Percentiles rank a stretch among this genome's conserved stretches.
phyloP scores from a whole-genome alignment of 1,140 invertebrate species.

The Drosophila biarmipes region DNA sequence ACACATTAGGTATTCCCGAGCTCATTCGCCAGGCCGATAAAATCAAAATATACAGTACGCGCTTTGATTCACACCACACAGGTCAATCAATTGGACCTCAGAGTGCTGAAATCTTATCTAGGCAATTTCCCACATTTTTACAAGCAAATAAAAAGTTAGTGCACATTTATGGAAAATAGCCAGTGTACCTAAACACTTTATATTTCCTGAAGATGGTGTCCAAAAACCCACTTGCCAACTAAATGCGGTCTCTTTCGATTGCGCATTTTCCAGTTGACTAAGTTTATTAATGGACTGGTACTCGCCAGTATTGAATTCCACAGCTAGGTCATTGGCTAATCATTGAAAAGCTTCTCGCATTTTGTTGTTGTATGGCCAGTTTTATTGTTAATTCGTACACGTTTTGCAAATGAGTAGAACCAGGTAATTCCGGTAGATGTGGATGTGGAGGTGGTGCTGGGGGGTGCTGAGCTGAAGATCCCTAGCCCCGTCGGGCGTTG shows the following conservation, averaged over 20 bases:
- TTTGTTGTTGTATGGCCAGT: conserved; percentile 40
- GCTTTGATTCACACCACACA: not conserved
- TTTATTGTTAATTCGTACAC: conserved; percentile 33
- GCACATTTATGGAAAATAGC: not conserved
- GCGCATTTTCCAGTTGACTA: not conserved
- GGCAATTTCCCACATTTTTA: not conserved
- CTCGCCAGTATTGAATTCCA: not conserved
- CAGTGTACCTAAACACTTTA: not conserved
- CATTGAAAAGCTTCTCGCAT: not conserved
- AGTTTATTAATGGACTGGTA: not conserved
- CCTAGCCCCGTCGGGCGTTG: conserved; percentile 53
- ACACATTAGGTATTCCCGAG: not conserved
- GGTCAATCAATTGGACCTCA: not conserved
- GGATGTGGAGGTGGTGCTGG: not conserved
- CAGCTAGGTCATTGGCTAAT: conserved; percentile 12
- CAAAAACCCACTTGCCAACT: not conserved
- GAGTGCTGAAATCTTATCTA: too few relatives aligned
- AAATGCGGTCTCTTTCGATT: not conserved
- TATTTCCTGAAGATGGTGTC: not conserved
- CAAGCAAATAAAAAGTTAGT: not conserved
- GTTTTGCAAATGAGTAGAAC: conserved; percentile 29
- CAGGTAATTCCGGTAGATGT: conserved; percentile 18
- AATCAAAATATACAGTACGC: not conserved
- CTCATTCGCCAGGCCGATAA: not conserved
- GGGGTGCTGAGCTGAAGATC: not conserved